phyloP scores from a whole-genome alignment of 2,113 vertebrate genomes.

The Halichoerus grypus region DNA sequence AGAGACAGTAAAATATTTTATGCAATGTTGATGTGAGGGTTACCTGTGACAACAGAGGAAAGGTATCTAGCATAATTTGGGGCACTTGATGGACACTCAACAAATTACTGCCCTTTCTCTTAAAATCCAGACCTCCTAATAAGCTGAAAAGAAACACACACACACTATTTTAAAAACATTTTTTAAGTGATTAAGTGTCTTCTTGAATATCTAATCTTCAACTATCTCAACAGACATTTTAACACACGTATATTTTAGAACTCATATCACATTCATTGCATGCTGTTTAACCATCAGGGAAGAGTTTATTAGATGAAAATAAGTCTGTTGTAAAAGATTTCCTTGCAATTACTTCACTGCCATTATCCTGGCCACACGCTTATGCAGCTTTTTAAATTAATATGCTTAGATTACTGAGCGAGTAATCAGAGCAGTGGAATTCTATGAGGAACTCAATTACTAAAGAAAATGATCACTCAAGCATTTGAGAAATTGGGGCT shows the following conservation, averaged over 20 bases:
- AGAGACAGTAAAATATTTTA: not conserved
- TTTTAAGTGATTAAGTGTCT: not conserved
- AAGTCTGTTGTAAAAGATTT: slow-evolving; percentile 89
- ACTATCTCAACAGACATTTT: slow-evolving; percentile 70
- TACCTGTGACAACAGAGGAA: not conserved
- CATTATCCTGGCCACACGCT: slow-evolving; percentile 84
- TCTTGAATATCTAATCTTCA: slow-evolving; percentile 66
- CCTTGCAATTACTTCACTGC: slow-evolving; percentile 86
- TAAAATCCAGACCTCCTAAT: slow-evolving; percentile 4
- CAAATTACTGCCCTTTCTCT: not conserved
- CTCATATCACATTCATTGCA: slow-evolving; percentile 86
- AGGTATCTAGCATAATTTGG: not conserved
- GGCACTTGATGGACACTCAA: not conserved
- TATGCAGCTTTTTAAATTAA: slow-evolving; percentile 89
- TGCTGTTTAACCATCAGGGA: slow-evolving; percentile 75
- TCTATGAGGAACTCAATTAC: slow-evolving; percentile 87
- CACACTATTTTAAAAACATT: slow-evolving; percentile 35
- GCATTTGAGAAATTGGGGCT: slow-evolving; percentile 85
- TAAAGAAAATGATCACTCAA: slow-evolving; percentile 87
- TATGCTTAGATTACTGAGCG: slow-evolving; percentile 84
- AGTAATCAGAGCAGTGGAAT: slow-evolving; percentile 86
- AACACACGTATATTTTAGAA: slow-evolving; percentile 73
- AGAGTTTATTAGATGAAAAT: slow-evolving; percentile 90
- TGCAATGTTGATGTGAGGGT: not conserved
- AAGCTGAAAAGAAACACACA: not conserved